Percentiles rank a stretch among this genome's conserved stretches.
Conservation (phyloP, 1,140 invertebrate genomes). For the Polypedilum pembai region DNA sequence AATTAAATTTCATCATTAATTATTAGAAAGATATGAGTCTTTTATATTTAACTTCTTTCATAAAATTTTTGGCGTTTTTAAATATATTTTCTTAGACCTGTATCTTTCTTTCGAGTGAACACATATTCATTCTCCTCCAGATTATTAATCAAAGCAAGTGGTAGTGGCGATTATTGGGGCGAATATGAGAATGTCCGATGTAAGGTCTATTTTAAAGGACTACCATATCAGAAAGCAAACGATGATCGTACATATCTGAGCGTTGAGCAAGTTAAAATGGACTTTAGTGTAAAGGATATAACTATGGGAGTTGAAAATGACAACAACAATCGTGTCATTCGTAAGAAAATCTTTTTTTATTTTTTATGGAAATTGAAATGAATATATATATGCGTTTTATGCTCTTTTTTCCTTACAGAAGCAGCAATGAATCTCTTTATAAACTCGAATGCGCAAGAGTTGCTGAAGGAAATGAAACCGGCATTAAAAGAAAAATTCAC, state of each 20-base stretch:
- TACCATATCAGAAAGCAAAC: conserved; percentile 47
- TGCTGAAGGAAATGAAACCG: conserved; percentile 79
- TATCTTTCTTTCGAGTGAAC: background rate
- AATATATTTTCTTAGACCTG: background rate
- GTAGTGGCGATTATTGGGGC: conserved; percentile 77
- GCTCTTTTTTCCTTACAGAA: conserved; percentile 46
- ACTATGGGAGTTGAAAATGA: conserved; percentile 76
- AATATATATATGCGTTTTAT: conserved; percentile 43
- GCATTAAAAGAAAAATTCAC: conserved; percentile 67
- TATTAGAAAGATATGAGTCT: too few species aligned
- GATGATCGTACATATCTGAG: conserved; percentile 56
- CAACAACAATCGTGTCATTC: conserved; percentile 66
- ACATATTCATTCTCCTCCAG: background rate
- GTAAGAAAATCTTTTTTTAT: conserved; percentile 52
- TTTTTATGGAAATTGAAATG: conserved; percentile 61
- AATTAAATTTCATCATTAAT: too few species aligned
- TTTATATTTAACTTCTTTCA: background rate
- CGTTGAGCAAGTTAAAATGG: conserved; percentile 68
- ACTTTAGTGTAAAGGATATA: conserved; percentile 69
- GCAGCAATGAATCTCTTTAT: conserved; percentile 78
- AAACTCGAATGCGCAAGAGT: conserved; percentile 72
- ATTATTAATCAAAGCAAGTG: conserved; percentile 67
- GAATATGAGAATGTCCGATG: conserved; percentile 77
- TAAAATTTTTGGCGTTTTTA: background rate
- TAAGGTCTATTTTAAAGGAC: conserved; percentile 69